Conservation (phyloP, 2,888 invertebrate genomes). For the Gymnoscelis rufifasciata region DNA sequence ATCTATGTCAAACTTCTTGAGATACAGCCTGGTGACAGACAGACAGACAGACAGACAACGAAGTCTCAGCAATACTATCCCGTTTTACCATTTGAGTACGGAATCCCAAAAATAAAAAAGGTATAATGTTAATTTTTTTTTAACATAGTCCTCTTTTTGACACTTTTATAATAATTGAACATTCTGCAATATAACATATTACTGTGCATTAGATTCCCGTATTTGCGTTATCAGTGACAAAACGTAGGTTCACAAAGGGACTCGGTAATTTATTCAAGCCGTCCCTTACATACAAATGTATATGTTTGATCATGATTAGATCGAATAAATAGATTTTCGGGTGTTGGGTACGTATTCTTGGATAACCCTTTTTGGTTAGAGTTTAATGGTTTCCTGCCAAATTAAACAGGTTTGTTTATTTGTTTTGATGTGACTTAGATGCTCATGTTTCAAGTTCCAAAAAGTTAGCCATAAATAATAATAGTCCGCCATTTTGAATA, state of each 20-base stretch:
- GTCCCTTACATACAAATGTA: constrained; percentile 18
- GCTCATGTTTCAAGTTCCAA: not conserved
- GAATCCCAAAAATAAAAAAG: too few relatives aligned
- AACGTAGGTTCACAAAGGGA: constrained; percentile 28
- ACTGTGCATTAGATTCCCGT: constrained; percentile 17
- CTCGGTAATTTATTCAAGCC: constrained; percentile 26
- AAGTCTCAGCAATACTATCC: too few relatives aligned
- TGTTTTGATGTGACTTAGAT: not conserved
- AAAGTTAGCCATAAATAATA: too few relatives aligned
- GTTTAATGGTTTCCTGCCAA: not conserved
- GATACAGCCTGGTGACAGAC: too few relatives aligned
- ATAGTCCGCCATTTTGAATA: too few relatives aligned
- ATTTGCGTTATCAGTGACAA: constrained; percentile 30
- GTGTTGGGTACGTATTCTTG: constrained; percentile 1
- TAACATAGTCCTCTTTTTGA: too few relatives aligned
- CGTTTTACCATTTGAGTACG: too few relatives aligned
- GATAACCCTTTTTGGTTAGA: not conserved
- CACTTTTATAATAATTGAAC: too few relatives aligned
- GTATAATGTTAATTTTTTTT: too few relatives aligned
- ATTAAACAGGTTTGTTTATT: not conserved
- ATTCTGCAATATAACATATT: not conserved
- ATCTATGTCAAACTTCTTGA: too few relatives aligned
- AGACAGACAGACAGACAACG: too few relatives aligned
- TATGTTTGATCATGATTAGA: constrained; percentile 12
- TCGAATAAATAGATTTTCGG: constrained; percentile 9